phyloP scores from a whole-genome alignment of 2,113 vertebrate genomes.

The Cheilinus undulatus region DNA sequence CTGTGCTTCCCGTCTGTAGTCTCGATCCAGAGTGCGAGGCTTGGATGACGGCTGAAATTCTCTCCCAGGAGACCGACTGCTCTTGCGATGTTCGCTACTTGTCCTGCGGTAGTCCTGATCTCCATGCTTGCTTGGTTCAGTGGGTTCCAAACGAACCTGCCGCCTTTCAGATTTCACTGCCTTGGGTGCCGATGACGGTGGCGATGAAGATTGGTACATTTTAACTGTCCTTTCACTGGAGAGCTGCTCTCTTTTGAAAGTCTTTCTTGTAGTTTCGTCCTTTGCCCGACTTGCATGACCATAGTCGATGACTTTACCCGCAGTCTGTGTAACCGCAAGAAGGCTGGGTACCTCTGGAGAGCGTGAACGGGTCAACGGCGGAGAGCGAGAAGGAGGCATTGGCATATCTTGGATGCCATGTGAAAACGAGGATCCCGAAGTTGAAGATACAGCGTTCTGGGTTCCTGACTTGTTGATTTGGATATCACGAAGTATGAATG shows the following conservation, averaged over 20 bases:
- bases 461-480: conserved; percentile 88
- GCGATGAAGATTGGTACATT: conserved; percentile 50
- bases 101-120: conserved; percentile 75
- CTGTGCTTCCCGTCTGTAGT: conserved; percentile 78
- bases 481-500: conserved; percentile 91
- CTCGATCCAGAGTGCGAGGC: conserved; percentile 79
- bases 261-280: conserved; percentile 69
- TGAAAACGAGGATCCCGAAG: conserved; percentile 47
- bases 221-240: conserved; percentile 76
- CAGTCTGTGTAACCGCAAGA: conserved; percentile 74
- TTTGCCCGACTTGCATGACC: conserved; percentile 89
- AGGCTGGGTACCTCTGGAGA: conserved; percentile 71
- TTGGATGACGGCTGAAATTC: conserved; percentile 80
- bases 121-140: conserved; percentile 74
- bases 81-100: conserved; percentile 47
- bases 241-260: conserved; percentile 80
- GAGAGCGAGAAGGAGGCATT: conserved; percentile 50
- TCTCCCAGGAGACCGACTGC: conserved; percentile 51
- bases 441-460: conserved; percentile 31
- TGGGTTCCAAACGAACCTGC: conserved; percentile 59
- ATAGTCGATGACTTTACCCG: conserved; percentile 93
- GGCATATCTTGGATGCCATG: conserved; percentile 49
- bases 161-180: conserved; percentile 52
- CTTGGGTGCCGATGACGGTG: conserved; percentile 43
- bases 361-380: conserved; percentile 9